Base-by-base conservation (phyloP, 2,113 vertebrate genomes). In the Corvus moneduloides region DNA sequence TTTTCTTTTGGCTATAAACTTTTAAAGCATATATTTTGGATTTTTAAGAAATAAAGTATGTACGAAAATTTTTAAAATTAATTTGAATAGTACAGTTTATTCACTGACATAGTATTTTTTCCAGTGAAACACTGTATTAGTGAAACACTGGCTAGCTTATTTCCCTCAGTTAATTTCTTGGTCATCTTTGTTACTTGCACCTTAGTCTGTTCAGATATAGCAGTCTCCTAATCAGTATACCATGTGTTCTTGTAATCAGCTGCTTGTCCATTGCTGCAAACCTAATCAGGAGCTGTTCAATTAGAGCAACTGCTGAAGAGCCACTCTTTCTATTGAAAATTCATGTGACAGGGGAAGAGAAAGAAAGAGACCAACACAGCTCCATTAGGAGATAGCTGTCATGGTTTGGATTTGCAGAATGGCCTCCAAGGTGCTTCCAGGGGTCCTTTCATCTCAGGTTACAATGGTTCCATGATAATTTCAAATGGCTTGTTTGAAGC, bases 401-500 rank as follows among this genome's bases (percentile, higher is more conserved):
- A 1, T 58, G 48, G 63, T 92, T 39, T 84, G 78, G 41, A 22
- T 92, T 84, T 88, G 68, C 62, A 90, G 69, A 83, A 83, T 61
- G 13, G n/a, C 23, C 58, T 86, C 86, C 49, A 73, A 87, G 77
- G 32, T 85, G 21, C 43, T 96, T 95, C 77, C 13, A 7, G 46
- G 32, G 6, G 10, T 93, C 66, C 84, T 95, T 93, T 75, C 15
- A 69, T 75, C 52, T 91, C 73, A 64, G 43, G 56, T 76, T 92
- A 66, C 68, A 64, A 35, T 39, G 64, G 72, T 66, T 95, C 77
- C 95, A 21, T 66, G 51, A 67, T 80, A 96, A 94, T 84, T 82
- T 96, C 66, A 87, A 94, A 91, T 55, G 48, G 35, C 58, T 96
- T 95, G 59, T 94, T 93, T 94, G 74, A 97, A 95, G 74, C 88